Conservation (phyloP, 53 echinoderm and acorn worm genomes). For the Glandiceps talaboti region DNA sequence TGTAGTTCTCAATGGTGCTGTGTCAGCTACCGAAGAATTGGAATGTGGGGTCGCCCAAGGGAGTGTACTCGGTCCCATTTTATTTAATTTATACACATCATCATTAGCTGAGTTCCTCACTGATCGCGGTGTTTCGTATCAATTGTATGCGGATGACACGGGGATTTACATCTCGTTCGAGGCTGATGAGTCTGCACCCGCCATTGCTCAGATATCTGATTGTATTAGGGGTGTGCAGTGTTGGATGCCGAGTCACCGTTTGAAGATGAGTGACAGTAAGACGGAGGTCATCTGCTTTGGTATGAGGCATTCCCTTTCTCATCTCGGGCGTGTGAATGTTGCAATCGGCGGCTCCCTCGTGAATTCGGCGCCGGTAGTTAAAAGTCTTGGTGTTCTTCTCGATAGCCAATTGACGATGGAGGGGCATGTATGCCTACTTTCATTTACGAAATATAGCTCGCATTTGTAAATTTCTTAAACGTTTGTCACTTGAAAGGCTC, state of each 20-base stretch:
- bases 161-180: not conserved
- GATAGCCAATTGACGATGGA: not conserved
- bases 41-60: not conserved
- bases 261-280: not conserved
- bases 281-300: not conserved
- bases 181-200: not conserved
- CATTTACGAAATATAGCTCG: not conserved
- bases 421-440: not conserved
- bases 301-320: not conserved
- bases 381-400: not conserved
- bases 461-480: not conserved
- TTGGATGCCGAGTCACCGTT: not conserved
- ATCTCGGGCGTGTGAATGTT: not conserved
- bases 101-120: not conserved
- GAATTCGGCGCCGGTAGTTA: not conserved
- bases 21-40: not conserved
- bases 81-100: not conserved
- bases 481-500: not conserved
- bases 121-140: not conserved
- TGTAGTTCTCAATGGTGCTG: not conserved
- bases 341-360: not conserved
- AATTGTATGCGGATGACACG: not conserved
- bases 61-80: conserved; percentile 1
- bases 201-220: not conserved
- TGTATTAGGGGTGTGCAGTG: not conserved